Conservation (phyloP, 2,888 invertebrate genomes). For the Ichneumon xanthorius region DNA sequence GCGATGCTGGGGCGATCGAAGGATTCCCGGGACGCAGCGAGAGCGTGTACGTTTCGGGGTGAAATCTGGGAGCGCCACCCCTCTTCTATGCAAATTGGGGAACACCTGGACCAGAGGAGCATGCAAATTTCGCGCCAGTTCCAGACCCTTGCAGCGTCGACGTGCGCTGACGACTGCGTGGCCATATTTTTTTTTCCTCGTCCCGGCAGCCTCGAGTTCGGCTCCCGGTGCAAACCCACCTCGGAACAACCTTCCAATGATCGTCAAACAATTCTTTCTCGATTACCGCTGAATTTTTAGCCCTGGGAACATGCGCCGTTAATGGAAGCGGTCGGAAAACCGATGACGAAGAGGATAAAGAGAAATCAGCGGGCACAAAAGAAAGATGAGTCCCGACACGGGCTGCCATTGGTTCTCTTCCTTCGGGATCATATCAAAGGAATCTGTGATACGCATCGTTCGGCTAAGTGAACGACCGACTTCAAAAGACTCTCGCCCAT, state of each 20-base stretch:
- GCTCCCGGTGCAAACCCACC: conserved; percentile 49
- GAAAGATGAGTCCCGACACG: not conserved
- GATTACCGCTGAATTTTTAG: conserved; percentile 14
- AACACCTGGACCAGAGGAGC: conserved; percentile 84
- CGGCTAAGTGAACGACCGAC: conserved; percentile 30
- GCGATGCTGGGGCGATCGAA: conserved; percentile 41
- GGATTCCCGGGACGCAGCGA: conserved; percentile 68
- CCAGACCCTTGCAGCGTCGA: conserved; percentile 49
- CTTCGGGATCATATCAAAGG: conserved; percentile 3
- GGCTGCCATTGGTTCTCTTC: not conserved
- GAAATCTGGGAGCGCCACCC: conserved; percentile 77
- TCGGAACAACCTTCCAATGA: conserved; percentile 62
- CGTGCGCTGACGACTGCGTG: not conserved
- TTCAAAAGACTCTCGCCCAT: conserved; percentile 51
- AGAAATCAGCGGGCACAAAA: not conserved
- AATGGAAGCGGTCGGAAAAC: not conserved
- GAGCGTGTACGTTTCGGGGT: conserved; percentile 57
- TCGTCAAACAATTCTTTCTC: conserved; percentile 8
- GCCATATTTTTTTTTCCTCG: conserved; percentile 24
- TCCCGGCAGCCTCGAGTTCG: conserved; percentile 20
- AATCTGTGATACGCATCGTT: conserved; percentile 13
- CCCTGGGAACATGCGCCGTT: too few species aligned
- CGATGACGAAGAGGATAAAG: not conserved
- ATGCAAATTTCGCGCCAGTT: conserved; percentile 80
- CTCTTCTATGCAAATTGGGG: conserved; percentile 84